Evolutionary conservation across 2,888 invertebrate genomes (phyloP).

Genomic region (Euproctis similis): DNA sequence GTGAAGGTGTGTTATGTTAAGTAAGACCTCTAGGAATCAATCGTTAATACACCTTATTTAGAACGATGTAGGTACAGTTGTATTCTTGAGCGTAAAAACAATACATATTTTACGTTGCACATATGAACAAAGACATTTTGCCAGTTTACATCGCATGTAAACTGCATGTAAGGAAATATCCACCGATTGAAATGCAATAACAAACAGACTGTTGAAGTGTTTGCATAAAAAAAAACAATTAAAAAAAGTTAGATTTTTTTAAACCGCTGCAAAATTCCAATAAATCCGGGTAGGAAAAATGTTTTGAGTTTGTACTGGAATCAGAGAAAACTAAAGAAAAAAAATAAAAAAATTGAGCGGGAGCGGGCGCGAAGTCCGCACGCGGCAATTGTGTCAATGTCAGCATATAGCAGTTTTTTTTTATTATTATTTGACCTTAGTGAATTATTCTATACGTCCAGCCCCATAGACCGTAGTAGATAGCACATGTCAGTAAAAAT

Average conservation of each 20-base stretch:
- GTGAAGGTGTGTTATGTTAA: no score
- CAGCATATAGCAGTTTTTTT: slow-evolving; percentile 45
- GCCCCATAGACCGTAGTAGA: no score
- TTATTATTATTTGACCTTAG: slow-evolving; percentile 28
- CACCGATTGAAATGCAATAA: slow-evolving; percentile 25
- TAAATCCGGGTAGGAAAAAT: slow-evolving; percentile 40
- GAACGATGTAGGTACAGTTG: no score
- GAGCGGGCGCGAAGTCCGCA: slow-evolving; percentile 45
- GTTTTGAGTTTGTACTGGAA: slow-evolving; percentile 36
- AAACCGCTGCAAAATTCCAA: slow-evolving; percentile 35
- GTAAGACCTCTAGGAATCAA: no score
- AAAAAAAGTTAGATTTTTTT: slow-evolving; percentile 11
- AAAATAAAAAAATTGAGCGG: slow-evolving; percentile 36
- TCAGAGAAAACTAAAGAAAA: slow-evolving; percentile 39
- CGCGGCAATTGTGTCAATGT: slow-evolving; percentile 66
- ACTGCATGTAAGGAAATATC: slow-evolving; percentile 24
- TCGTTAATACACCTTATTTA: no score
- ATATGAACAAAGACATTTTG: no score
- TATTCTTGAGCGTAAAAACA: no score
- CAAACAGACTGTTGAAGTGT: slow-evolving; percentile 28
- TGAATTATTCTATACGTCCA: slow-evolving; percentile 26
- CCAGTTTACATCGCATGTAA: no score
- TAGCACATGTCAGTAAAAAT: no score
- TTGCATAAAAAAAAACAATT: slow-evolving; percentile 32
- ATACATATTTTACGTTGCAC: no score